A percentile compares a stretch with the other conserved stretches of the same genome.
Evolutionary conservation across 2,888 invertebrate genomes (phyloP).

Genomic region (Stomorhina lunata): DNA sequence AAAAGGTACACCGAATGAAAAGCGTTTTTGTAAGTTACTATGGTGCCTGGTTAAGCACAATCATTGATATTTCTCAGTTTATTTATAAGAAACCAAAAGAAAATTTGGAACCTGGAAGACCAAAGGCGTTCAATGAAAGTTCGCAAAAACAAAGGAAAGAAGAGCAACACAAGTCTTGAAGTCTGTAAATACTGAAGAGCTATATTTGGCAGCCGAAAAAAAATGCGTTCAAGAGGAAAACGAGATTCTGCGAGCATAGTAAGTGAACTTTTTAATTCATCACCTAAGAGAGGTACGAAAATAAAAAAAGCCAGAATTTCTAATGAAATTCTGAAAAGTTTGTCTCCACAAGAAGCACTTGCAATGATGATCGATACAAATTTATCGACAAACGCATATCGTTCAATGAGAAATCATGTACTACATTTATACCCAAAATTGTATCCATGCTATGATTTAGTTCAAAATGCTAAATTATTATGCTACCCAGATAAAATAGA

Average conservation of each 20-base stretch:
- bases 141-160: too few species aligned
- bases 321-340: neutral
- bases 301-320: neutral
- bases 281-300: neutral
- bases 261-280: slow-evolving; percentile 5
- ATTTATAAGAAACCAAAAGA: too few species aligned
- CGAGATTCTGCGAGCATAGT: neutral
- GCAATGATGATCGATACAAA: neutral
- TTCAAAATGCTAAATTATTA: neutral
- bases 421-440: neutral
- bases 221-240: neutral
- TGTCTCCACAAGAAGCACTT: neutral
- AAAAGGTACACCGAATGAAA: too few species aligned
- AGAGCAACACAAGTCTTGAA: too few species aligned
- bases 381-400: neutral
- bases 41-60: too few species aligned
- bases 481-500: neutral
- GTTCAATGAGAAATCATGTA: neutral
- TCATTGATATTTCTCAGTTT: too few species aligned
- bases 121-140: too few species aligned
- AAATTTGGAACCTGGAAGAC: too few species aligned
- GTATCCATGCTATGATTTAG: too few species aligned
- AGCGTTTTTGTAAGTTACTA: too few species aligned
- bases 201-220: neutral
- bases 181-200: too few species aligned